Conservation (phyloP, 2,797 vertebrate genomes). For the Leptatherina wallacei region DNA sequence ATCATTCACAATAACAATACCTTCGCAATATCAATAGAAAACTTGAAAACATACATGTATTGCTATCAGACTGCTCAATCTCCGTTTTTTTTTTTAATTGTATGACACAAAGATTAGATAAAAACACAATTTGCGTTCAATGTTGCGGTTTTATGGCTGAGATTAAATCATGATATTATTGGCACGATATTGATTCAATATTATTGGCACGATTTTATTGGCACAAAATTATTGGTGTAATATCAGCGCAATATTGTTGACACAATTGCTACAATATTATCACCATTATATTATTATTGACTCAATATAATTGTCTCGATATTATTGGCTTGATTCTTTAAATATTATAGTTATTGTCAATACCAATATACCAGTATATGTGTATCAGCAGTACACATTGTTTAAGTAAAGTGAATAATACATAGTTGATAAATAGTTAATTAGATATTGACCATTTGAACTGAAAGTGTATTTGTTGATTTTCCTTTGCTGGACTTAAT, state of each 20-base stretch:
- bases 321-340: not conserved
- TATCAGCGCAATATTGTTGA: not conserved
- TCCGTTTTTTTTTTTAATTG: not conserved
- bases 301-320: not conserved
- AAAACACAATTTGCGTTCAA: not conserved
- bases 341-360: not conserved
- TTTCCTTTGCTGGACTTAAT: slow-evolving; percentile 27
- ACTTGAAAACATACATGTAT: not conserved
- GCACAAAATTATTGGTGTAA: too few relatives aligned
- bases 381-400: slow-evolving; percentile 18
- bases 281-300: not conserved
- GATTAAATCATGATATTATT: not conserved
- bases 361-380: not conserved
- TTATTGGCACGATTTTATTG: not conserved
- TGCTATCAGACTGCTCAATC: not conserved
- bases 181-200: not conserved
- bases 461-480: slow-evolving; percentile 55
- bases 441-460: slow-evolving; percentile 27
- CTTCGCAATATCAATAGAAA: not conserved
- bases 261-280: not conserved
- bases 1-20: not conserved
- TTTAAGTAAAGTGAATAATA: slow-evolving; percentile 40
- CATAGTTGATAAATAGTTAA: slow-evolving; percentile 2
- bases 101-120: not conserved
- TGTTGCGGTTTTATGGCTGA: not conserved